A percentile compares a stretch with the other conserved stretches of the same genome.
Evolutionary conservation across 1,140 invertebrate genomes (phyloP).

Genomic region (Pantala flavescens): DNA sequence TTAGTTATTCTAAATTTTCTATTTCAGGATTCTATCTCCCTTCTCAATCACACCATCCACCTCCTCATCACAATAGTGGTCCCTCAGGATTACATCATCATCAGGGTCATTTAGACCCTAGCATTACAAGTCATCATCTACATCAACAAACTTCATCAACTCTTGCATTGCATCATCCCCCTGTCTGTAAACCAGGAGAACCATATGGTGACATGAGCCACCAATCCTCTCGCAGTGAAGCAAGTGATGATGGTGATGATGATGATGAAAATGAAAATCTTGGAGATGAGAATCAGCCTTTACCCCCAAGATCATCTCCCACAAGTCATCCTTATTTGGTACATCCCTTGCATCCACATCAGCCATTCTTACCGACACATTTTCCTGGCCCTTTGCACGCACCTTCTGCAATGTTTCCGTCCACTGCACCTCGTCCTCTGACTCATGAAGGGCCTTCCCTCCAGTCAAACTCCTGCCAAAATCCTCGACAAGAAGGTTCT

Average conservation of each 20-base stretch:
- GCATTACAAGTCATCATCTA: not conserved
- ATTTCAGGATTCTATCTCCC: not conserved
- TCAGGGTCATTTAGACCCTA: not conserved
- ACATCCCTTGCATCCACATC: not conserved
- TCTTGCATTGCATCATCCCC: not conserved
- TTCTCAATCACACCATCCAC: not conserved
- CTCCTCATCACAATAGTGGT: not conserved
- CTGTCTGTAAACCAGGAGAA: not conserved
- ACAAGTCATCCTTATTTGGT: not conserved
- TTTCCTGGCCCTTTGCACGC: not conserved
- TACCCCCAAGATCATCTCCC: not conserved
- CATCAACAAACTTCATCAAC: not conserved
- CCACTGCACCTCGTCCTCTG: not conserved
- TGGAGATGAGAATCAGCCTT: not conserved
- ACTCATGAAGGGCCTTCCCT: not conserved
- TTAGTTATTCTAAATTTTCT: not conserved
- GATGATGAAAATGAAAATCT: not conserved
- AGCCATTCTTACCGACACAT: not conserved
- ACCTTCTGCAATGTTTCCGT: not conserved
- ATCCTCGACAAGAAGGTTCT: not conserved
- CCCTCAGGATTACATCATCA: not conserved
- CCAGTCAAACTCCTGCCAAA: not conserved
- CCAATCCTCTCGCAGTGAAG: not conserved
- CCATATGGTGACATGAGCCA: not conserved
- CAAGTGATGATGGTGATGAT: not conserved